Evolutionary conservation across 2,797 vertebrate species (phyloP).

Genomic region (Anolis apletophallus): DNA sequence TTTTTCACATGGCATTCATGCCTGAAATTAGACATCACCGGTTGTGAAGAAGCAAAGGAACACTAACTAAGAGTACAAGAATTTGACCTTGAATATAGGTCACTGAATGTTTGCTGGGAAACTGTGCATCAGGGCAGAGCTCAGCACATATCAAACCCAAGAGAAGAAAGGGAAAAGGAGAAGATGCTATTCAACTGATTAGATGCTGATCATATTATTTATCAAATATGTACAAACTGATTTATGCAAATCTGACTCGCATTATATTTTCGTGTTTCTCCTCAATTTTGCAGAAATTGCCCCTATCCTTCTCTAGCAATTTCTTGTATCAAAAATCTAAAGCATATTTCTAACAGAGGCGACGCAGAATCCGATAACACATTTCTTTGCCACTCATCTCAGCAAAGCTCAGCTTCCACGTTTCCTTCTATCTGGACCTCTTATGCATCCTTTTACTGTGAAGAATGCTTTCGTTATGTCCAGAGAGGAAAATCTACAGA

Average conservation of each 20-base stretch:
- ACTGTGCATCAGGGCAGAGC: background rate
- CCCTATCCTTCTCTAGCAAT: background rate
- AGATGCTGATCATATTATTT: background rate
- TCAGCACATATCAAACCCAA: conserved; percentile 5
- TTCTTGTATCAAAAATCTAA: conserved; percentile 17
- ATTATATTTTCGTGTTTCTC: background rate
- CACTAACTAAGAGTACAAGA: background rate
- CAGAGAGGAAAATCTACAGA: background rate
- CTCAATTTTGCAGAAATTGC: background rate
- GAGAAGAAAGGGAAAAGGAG: background rate
- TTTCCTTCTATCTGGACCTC: background rate
- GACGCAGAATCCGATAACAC: background rate
- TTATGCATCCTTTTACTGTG: background rate
- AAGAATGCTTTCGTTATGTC: background rate
- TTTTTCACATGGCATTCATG: background rate
- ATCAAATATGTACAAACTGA: background rate
- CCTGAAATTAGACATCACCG: background rate
- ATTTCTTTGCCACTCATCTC: background rate
- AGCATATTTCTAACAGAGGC: background rate
- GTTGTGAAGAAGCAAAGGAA: background rate
- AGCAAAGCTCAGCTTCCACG: background rate
- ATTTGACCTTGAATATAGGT: background rate
- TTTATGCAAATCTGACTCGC: background rate
- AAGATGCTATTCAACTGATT: background rate
- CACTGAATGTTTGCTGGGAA: conserved; percentile 5